Base-by-base conservation (phyloP, 2,113 vertebrate genomes). In the Grammomys surdaster region DNA sequence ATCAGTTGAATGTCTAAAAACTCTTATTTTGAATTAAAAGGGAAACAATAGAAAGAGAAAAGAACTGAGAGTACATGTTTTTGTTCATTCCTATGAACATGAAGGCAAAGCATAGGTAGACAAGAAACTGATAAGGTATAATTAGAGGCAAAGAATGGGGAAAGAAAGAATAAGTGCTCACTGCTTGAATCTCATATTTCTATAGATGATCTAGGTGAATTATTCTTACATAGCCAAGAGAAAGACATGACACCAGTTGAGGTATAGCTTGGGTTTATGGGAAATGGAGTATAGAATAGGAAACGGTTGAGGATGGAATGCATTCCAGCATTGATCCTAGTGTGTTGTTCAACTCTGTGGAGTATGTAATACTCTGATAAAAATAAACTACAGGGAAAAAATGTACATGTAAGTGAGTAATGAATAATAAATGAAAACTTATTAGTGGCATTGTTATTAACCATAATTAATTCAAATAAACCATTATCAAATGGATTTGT, bases 401-500 rank as follows among this genome's bases (percentile, higher is more conserved):
- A 86, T 54, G 22, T 69, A 87, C 36, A 81, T 43, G 51, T 67
- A 6, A 87, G 43, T 54, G 65, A 69, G 10, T 36, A 54, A 54
- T 70, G 33, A 88, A 88, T 76, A 63, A 78, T 76, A 89, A 77
- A 76, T 63, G 56, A 28, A 51, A 26, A 65, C 72, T 56, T 95
- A 75, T 78, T 92, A 70, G 28, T 51, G 28, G n/a, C 5, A 70
- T 78, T 91, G 58, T 92, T 86, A 86, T 72, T 87, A 91, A 93
- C 33, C 20, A 69, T 48, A 3, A 70, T 73, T 70, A 89, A 91
- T 11, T 76, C 24, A 94, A 5, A 69, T 16, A 90, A 31, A 28
- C 33, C n/a, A 7, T 40, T 93, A 94, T 67, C 17, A 90, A 94
- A 87, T 82, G 69, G n/a, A 94, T 96, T 22, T 72, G 73, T 48